Evolutionary conservation across 2,113 vertebrate species (phyloP).

Genomic region (Aepyceros melampus): DNA sequence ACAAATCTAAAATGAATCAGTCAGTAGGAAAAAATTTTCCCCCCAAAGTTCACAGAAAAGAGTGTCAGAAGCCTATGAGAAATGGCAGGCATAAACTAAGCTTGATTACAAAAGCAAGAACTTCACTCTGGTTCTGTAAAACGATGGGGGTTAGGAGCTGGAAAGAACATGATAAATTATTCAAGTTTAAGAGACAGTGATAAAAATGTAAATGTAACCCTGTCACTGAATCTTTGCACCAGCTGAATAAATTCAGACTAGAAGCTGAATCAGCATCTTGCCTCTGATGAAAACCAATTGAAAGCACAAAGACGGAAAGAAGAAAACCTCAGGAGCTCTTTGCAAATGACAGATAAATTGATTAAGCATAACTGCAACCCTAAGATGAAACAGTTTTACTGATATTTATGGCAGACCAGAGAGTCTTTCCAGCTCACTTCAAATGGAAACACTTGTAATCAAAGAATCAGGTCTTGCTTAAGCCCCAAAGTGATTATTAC

Average conservation of each 20-base stretch:
- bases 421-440: neutral
- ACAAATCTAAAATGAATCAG: neutral
- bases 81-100: slow-evolving; percentile 21
- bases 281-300: slow-evolving; percentile 54
- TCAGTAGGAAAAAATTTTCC: neutral
- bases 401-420: neutral
- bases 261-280: slow-evolving; percentile 63
- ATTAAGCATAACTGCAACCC: neutral
- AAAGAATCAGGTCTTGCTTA: slow-evolving; percentile 46
- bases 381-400: neutral
- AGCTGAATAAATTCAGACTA: slow-evolving; percentile 58
- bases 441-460: neutral
- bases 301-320: slow-evolving; percentile 23
- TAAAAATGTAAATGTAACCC: slow-evolving; percentile 62
- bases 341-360: slow-evolving; percentile 34
- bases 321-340: slow-evolving; percentile 33
- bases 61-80: neutral
- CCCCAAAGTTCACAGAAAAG: neutral
- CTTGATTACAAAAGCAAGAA: slow-evolving; percentile 29
- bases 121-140: neutral
- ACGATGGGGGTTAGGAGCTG: neutral
- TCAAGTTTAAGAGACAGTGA: slow-evolving; percentile 60
- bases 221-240: slow-evolving; percentile 45
- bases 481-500: slow-evolving; percentile 41
- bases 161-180: slow-evolving; percentile 61